Conservation (phyloP, 2,888 invertebrate genomes). For the Leptarthrus brevirostris region DNA sequence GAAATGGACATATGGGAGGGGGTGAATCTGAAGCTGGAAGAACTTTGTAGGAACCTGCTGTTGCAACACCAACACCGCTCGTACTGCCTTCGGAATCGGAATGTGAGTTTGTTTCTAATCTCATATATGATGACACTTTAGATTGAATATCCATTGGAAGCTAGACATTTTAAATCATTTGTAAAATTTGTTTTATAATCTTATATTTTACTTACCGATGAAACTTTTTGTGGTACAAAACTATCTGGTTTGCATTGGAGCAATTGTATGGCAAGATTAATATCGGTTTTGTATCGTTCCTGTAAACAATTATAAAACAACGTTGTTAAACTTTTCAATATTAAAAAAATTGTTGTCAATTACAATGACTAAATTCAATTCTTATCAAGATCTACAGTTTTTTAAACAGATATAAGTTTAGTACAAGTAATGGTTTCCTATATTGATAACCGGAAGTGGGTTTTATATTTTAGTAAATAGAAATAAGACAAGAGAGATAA, state of each 20-base stretch:
- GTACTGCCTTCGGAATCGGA: slow-evolving; percentile 67
- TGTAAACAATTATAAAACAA: slow-evolving; percentile 72
- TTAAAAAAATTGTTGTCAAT: no score
- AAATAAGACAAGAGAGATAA: no score
- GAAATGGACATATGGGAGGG: slow-evolving; percentile 72
- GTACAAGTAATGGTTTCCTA: no score
- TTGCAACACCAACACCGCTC: slow-evolving; percentile 65
- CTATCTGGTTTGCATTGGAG: slow-evolving; percentile 95
- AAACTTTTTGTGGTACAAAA: slow-evolving; percentile 91
- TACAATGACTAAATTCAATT: no score
- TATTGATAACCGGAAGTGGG: no score
- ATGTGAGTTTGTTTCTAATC: slow-evolving; percentile 66
- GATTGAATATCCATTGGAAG: slow-evolving; percentile 91
- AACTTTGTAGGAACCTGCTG: slow-evolving; percentile 67
- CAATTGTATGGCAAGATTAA: slow-evolving; percentile 91
- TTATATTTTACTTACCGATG: slow-evolving; percentile 76
- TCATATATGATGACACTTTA: slow-evolving; percentile 81
- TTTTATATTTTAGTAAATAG: no score
- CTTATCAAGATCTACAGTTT: no score
- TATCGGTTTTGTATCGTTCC: slow-evolving; percentile 95
- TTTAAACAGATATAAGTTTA: no score
- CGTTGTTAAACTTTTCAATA: no score
- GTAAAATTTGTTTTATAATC: neutral
- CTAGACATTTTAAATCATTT: slow-evolving; percentile 68
- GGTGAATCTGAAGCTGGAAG: slow-evolving; percentile 67